Evolutionary conservation across 2,888 invertebrate genomes (phyloP).

Genomic region (Poecilobothrus nobilitatus): DNA sequence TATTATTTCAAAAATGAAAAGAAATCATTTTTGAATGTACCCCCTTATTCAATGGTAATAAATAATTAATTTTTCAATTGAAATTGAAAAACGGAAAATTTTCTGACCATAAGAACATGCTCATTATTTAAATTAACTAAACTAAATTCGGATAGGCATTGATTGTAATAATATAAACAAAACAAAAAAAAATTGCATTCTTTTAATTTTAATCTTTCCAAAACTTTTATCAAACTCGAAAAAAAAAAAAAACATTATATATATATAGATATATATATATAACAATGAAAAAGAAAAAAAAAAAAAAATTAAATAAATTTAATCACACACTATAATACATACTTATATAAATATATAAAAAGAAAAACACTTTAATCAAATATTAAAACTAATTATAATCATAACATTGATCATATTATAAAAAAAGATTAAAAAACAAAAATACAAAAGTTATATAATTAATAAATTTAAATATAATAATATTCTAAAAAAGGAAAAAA

Average conservation of each 20-base stretch:
- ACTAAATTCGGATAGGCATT: no score
- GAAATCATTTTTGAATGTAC: no score
- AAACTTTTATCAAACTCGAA: background rate
- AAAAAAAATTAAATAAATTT: constrained; percentile 8
- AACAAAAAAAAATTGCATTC: no score
- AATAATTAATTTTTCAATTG: no score
- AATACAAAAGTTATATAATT: constrained; percentile 13
- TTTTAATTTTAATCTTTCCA: no score
- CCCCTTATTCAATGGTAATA: no score
- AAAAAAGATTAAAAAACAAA: constrained; percentile 9
- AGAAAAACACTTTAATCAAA: constrained; percentile 15
- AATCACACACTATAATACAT: constrained; percentile 12
- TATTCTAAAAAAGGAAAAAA: constrained; percentile 16
- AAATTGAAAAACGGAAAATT: no score
- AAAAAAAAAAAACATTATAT: constrained; percentile 14
- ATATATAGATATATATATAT: background rate
- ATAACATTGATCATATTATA: constrained; percentile 10
- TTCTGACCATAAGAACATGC: no score
- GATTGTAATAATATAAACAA: no score
- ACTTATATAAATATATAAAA: constrained; percentile 23
- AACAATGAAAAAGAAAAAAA: constrained; percentile 10
- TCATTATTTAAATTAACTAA: no score
- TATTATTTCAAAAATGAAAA: no score
- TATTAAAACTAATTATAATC: background rate
- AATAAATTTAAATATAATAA: constrained; percentile 16